Evolutionary conservation across 2,113 vertebrate genomes (phyloP).

Genomic region (Naja naja): DNA sequence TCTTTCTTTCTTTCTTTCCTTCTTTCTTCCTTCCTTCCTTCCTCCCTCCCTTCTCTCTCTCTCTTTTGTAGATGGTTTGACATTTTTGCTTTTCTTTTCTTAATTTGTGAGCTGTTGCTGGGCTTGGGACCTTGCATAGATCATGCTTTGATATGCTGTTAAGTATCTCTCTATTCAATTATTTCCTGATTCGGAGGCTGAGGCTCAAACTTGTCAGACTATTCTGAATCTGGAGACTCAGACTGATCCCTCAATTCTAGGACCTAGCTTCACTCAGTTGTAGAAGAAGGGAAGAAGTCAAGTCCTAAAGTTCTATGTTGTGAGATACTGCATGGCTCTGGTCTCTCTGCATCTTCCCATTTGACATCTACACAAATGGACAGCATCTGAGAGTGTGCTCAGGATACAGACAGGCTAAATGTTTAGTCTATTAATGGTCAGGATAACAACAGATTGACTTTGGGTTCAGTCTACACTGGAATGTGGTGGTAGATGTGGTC

Average conservation of each 20-base stretch:
- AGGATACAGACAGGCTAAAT: too few species aligned
- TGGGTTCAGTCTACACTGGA: neutral
- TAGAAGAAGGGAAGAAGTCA: neutral
- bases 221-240: neutral
- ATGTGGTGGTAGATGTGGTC: neutral
- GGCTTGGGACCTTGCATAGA: neutral
- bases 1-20: too few species aligned
- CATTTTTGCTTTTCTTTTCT: neutral
- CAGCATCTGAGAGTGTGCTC: too few species aligned
- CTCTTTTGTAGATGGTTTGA: neutral
- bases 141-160: neutral
- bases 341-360: neutral
- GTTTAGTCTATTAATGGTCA: too few species aligned
- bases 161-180: neutral
- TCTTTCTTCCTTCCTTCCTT: too few species aligned
- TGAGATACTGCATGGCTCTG: neutral
- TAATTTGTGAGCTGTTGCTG: neutral
- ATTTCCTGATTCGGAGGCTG: neutral
- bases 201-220: neutral
- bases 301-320: neutral
- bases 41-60: rapidly evolving
- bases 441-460: neutral
- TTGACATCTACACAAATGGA: neutral
- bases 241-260: neutral
- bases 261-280: neutral